Percentiles rank a stretch among this genome's conserved stretches.
phyloP scores from a whole-genome alignment of 2,888 invertebrate genomes.

The Drosophila putrida region DNA sequence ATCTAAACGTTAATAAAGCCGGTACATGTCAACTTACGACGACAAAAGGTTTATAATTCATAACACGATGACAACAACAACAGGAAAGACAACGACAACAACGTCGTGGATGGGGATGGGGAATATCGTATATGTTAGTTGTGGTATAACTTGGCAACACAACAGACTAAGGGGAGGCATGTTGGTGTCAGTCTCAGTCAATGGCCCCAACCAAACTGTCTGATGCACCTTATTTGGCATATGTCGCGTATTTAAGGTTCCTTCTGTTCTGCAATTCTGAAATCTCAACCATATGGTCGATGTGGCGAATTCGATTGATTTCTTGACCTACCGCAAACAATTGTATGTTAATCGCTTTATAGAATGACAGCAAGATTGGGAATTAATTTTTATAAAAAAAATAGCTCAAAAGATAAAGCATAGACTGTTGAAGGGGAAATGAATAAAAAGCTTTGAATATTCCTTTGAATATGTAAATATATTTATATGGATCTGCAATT shows the following conservation, averaged over 20 bases:
- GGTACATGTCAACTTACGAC: constrained; percentile 38
- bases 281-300: constrained; percentile 28
- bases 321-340: constrained; percentile 55
- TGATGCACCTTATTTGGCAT: constrained; percentile 52
- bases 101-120: background rate
- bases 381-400: background rate
- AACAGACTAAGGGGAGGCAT: constrained; percentile 1
- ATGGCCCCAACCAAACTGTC: constrained; percentile 37
- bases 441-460: background rate
- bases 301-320: constrained; percentile 32
- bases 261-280: constrained; percentile 17
- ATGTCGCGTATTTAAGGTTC: constrained; percentile 20
- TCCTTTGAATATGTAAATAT: background rate
- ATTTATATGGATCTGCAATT: background rate
- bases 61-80: constrained; percentile 46
- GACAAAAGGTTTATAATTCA: constrained; percentile 54
- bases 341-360: constrained; percentile 47
- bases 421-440: background rate
- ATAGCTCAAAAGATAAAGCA: background rate
- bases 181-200: constrained; percentile 18
- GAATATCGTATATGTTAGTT: constrained; percentile 22
- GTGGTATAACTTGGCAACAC: constrained; percentile 30
- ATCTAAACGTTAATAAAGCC: constrained; percentile 40
- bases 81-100: constrained; percentile 4
- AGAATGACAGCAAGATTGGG: background rate